Base-by-base conservation (phyloP, 2,888 invertebrate species). In the Synanthedon myopaeformis region DNA sequence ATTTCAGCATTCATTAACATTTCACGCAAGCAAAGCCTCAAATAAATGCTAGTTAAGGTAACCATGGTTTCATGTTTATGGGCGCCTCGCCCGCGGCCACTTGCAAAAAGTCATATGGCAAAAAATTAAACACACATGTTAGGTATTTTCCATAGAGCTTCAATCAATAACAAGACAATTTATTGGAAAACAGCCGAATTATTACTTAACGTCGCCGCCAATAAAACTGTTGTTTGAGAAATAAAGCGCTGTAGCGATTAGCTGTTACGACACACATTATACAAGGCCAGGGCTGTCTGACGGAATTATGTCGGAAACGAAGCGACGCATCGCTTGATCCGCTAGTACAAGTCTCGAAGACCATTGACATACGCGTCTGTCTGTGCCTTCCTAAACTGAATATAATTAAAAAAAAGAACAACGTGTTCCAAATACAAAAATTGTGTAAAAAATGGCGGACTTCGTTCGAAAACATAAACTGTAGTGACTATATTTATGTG, bases 211-310 rank as follows among this genome's bases (percentile, higher is more conserved):
- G 14, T 45, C 14, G 13, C 4, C 45, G 14, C 2, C 45, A 45
- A 45, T 45, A 45, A 28, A 45, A 45, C 45, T 13, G 42, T 42
- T 45, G 45, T 5, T 45, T 45, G 14, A 14, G 12, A 45, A 45
- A 45, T 13, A 45, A 45, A 45, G 45, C 45, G 45, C 45, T 45
- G 56, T 60, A 55, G 55, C 53, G 58, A 62, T 60, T 53, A 41
- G 55, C 53, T 60, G 62, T 60, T 53, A 41, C 55, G 54, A 58
- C 50, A 58, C 13, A 49, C 11, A 49, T 48, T 52, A 41, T 49
- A 28, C 48, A 49, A 49, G 35, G 53, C 48, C 28, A 53, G n/a
- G 28, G 41, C n/a, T 4, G 41, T 23, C 11, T 41, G 53, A 41
- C 13, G 49, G 1, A 41, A 53, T 53, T 14, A 42, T 41, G 50